Evolutionary conservation across 2,113 vertebrate genomes (phyloP).

Genomic region (Neotoma lepida): DNA sequence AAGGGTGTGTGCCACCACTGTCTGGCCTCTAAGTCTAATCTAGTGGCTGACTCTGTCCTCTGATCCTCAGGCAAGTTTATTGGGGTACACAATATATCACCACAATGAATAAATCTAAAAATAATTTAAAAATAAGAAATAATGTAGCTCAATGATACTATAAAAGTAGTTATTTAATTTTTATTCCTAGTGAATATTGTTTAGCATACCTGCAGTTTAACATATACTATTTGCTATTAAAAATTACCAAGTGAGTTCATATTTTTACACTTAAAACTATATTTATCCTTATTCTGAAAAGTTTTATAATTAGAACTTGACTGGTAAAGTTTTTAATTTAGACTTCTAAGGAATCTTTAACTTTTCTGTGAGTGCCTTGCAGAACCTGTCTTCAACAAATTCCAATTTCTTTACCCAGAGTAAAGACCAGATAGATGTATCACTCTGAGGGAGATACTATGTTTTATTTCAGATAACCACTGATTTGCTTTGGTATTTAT

Average conservation of each 20-base stretch:
- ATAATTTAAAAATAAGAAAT: background rate
- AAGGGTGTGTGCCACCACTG: too few species aligned
- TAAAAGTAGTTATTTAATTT: conserved; percentile 18
- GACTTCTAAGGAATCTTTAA: conserved; percentile 3
- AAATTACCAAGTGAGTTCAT: conserved; percentile 28
- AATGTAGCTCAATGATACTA: background rate
- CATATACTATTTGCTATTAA: conserved; percentile 29
- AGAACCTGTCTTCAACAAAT: background rate
- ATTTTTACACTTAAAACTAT: background rate
- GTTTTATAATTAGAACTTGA: conserved; percentile 38
- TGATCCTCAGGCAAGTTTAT: too few species aligned
- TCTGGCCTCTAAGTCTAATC: too few species aligned
- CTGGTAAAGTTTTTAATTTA: conserved; percentile 37
- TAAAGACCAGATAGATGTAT: background rate
- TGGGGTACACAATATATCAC: too few species aligned
- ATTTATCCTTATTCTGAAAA: conserved; percentile 14
- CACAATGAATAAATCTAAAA: background rate
- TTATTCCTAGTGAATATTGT: background rate
- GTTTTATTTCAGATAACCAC: conserved; percentile 46
- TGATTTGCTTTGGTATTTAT: conserved; percentile 32
- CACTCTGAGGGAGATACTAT: background rate
- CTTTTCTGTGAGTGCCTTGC: conserved; percentile 14
- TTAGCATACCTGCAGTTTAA: background rate
- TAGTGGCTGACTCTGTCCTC: too few species aligned
- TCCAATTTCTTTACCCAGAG: background rate